Evolutionary conservation across 2,113 vertebrate genomes (phyloP).

Genomic region (Dasyornis broadbenti): DNA sequence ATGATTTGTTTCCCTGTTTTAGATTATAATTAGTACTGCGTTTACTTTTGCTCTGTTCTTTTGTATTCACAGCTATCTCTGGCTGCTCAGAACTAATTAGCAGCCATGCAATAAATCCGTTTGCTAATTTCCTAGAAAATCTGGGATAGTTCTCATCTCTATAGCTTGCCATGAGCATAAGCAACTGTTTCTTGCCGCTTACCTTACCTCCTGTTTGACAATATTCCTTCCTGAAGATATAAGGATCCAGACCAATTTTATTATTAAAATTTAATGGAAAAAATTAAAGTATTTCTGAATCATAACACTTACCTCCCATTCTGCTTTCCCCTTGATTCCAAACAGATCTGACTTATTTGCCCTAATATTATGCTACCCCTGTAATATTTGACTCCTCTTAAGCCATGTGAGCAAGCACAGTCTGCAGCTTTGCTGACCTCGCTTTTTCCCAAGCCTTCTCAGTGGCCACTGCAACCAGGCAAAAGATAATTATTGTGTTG

Average conservation of each 20-base stretch:
- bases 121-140: constrained; percentile 43
- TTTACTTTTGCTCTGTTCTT: constrained; percentile 37
- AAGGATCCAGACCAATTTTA: background rate
- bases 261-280: background rate
- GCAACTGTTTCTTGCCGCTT: background rate
- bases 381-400: background rate
- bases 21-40: constrained; percentile 12
- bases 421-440: background rate
- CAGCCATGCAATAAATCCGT: constrained; percentile 28
- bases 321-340: background rate
- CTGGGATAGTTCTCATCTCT: background rate
- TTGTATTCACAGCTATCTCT: constrained; percentile 19
- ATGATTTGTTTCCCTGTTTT: constrained; percentile 27
- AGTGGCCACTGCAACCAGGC: background rate
- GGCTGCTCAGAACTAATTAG: constrained; percentile 46
- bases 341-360: background rate
- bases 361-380: background rate
- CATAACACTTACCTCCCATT: background rate
- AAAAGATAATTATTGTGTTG: background rate
- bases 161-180: background rate
- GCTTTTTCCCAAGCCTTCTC: background rate
- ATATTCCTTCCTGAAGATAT: background rate
- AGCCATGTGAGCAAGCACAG: background rate
- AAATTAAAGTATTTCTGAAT: background rate
- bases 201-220: background rate